phyloP scores from a whole-genome alignment of 2,113 vertebrate species.

The Hirundichthys speculiger region DNA sequence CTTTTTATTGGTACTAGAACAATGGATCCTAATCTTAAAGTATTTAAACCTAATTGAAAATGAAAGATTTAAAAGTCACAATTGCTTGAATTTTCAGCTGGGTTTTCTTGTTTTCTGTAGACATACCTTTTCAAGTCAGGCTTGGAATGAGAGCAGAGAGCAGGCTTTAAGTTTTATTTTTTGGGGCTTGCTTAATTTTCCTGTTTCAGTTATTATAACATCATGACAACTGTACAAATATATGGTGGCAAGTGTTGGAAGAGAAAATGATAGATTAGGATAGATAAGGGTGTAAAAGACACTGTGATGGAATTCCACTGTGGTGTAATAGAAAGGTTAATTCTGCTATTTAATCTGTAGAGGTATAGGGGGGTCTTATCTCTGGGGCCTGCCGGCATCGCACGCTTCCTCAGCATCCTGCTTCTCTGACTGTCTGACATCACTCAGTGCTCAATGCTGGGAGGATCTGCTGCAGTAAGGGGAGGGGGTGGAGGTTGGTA shows the following conservation, averaged over 20 bases:
- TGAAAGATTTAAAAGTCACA: conserved; percentile 20
- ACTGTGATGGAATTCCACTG: conserved; percentile 70
- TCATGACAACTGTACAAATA: conserved; percentile 81
- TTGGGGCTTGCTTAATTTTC: too few species aligned
- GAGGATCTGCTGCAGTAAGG: conserved; percentile 22
- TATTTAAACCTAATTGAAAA: conserved; percentile 60
- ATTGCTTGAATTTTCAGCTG: conserved; percentile 39
- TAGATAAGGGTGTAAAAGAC: conserved; percentile 78
- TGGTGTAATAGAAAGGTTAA: conserved; percentile 81
- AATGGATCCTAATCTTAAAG: conserved; percentile 45
- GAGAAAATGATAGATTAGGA: conserved; percentile 51
- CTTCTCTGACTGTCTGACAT: conserved; percentile 74
- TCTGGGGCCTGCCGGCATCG: conserved; percentile 76
- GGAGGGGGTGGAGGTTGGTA: conserved; percentile 3
- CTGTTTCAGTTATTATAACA: conserved; percentile 74
- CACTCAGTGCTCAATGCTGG: conserved; percentile 63
- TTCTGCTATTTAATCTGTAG: conserved; percentile 84
- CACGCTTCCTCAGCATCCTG: conserved; percentile 73
- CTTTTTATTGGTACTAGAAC: conserved; percentile 66
- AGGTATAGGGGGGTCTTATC: conserved; percentile 80
- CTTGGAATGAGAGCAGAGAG: too few species aligned
- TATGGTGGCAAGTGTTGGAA: conserved; percentile 74
- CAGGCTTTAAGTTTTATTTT: too few species aligned
- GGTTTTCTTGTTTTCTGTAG: conserved; percentile 21
- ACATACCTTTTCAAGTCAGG: too few species aligned